Evolutionary conservation across 2,888 invertebrate genomes (phyloP), one percentile per base, ranked within the genome.

Genomic region (Acronicta leporina): DNA sequence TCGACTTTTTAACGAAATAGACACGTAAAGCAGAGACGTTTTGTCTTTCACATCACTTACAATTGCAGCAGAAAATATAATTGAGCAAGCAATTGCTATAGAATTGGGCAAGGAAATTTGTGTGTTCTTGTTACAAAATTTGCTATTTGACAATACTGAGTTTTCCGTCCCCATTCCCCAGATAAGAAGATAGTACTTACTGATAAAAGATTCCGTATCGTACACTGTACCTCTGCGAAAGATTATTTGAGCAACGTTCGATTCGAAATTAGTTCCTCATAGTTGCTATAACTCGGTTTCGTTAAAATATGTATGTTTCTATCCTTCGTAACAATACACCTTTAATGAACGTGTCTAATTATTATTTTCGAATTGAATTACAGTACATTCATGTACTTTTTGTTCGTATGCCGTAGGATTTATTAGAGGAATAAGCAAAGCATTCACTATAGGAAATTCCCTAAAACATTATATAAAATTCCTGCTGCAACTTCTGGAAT

Each of bases 151-250:
- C 65, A 58, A 73, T 58, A 61, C 59, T 53, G 53, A 68, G 65
- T 69, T 68, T 58, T 59, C 68, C 60, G 50, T 51, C 14, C 50
- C 42, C 55, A 35, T 57, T 57, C 43, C 20, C 27, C 43, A 66
- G 65, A 68, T 74, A 74, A 41, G 38, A 33, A 58, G 38, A 64
- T 48, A 62, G 57, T 35, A 46, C n/a, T 55, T 35, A 46, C n/a
- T 55, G 75, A 77, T 77, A 77, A 74, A 42, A 72, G 63, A 77
- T 70, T 55, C 43, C 10, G 16, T 68, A 69, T 70, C 68, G 48
- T 63, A 51, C 66, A 65, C 45, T 67, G 51, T 60, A 57, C 35
- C 49, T 59, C 27, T 42, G 30, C 8, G 9, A 55, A n/a, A 52
- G 50, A 68, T 75, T 67, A 52, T 49, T 59, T 27, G n/a, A 51